These are phyloP conservation scores for Pristionchus exspectatus DNA, from an alignment of 2,888 invertebrate genomes.

Conservation along the genomic window DNA sequence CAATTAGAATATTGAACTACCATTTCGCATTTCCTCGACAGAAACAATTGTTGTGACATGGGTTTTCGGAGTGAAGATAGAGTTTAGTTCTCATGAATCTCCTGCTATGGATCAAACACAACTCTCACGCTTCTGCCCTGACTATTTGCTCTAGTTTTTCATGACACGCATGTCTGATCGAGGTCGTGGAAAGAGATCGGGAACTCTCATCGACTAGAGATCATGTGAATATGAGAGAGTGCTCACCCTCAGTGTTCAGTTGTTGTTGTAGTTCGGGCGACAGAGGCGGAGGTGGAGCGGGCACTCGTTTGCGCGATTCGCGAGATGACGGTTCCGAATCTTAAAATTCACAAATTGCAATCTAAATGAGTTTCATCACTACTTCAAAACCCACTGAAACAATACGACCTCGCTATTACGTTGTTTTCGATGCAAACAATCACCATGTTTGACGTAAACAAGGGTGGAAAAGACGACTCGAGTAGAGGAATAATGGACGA, in stretches of 20 bases:
- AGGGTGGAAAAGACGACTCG: slow-evolving; percentile 23
- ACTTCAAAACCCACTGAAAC: not conserved
- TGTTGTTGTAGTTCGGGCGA: slow-evolving; percentile 11
- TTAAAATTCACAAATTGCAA: not conserved
- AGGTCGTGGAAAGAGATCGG: not conserved
- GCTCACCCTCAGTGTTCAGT: not conserved
- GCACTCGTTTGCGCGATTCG: not conserved
- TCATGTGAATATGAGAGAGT: too few species aligned
- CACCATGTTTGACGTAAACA: slow-evolving; percentile 25
- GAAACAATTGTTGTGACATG: too few species aligned
- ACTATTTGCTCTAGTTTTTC: not conserved
- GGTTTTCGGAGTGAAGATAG: not conserved
- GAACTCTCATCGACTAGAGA: not conserved
- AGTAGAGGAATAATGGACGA: not conserved
- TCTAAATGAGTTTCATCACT: not conserved
- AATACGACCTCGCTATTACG: not conserved
- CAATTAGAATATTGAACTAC: not conserved
- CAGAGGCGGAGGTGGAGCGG: slow-evolving; percentile 33
- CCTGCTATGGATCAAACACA: not conserved
- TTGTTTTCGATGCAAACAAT: not conserved
- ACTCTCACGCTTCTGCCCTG: not conserved
- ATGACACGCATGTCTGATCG: slow-evolving; percentile 1
- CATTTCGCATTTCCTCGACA: not conserved
- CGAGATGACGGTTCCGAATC: not conserved
- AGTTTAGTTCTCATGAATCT: not conserved